phyloP scores from a whole-genome alignment of 2,797 vertebrate genomes.

The Thunnus albacares region DNA sequence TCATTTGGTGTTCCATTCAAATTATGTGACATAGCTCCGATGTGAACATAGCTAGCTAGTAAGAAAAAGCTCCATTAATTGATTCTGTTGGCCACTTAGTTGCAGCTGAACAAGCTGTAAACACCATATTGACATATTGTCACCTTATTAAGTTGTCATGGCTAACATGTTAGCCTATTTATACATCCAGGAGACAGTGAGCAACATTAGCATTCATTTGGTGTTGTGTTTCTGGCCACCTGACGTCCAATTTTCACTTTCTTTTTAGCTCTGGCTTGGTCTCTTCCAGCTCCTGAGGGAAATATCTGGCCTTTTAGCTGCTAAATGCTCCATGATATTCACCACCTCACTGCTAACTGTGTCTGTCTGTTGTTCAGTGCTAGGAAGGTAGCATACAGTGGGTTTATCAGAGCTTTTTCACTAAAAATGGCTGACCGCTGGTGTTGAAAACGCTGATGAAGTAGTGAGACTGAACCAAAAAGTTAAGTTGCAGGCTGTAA shows the following conservation, averaged over 20 bases:
- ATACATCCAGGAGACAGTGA: constrained; percentile 4
- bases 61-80: neutral
- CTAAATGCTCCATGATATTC: too few species aligned
- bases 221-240: neutral
- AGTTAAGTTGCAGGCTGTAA: neutral
- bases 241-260: too few species aligned
- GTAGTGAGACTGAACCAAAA: neutral
- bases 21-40: neutral
- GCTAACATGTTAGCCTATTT: neutral
- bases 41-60: neutral
- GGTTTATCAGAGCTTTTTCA: too few species aligned
- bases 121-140: neutral
- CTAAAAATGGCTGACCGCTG: too few species aligned
- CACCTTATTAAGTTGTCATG: neutral
- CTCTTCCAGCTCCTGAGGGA: too few species aligned
- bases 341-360: too few species aligned
- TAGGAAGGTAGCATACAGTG: too few species aligned
- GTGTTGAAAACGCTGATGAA: neutral
- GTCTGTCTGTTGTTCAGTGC: too few species aligned
- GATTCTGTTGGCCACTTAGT: neutral
- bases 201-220: neutral
- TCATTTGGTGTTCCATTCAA: neutral
- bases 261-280: too few species aligned
- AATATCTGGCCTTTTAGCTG: too few species aligned
- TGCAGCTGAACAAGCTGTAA: too few species aligned